These are phyloP conservation scores for Cosmorhoe ocellata DNA, from an alignment of 2,888 invertebrate species.

Conservation along the genomic window DNA sequence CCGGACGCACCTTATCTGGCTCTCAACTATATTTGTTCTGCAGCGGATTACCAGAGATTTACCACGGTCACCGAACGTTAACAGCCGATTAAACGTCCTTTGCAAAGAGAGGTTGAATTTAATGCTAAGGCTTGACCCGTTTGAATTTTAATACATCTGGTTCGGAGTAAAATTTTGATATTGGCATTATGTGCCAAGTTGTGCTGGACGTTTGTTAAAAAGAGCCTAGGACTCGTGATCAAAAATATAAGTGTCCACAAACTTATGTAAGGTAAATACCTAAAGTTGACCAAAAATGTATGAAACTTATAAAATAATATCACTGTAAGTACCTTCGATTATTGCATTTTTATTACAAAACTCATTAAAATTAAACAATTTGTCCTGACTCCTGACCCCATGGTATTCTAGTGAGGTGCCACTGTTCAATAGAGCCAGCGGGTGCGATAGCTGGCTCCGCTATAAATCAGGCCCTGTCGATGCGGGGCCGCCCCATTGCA, in stretches of 20 bases:
- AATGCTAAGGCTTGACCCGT: constrained; percentile 52
- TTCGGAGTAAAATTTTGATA: constrained; percentile 42
- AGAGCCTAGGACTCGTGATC: no score
- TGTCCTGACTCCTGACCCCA: constrained; percentile 23
- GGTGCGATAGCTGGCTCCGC: constrained; percentile 65
- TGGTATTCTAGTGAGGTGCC: constrained; percentile 32
- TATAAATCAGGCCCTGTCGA: constrained; percentile 81
- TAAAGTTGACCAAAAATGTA: no score
- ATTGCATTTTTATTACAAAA: constrained; percentile 19
- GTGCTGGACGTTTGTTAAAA: background rate
- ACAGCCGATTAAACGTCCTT: constrained; percentile 75
- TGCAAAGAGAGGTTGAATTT: constrained; percentile 74
- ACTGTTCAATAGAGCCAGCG: constrained; percentile 33
- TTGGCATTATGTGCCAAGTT: constrained; percentile 10
- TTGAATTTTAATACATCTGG: constrained; percentile 53
- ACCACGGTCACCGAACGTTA: constrained; percentile 74
- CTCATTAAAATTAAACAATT: constrained; percentile 34
- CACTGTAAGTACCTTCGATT: constrained; percentile 2
- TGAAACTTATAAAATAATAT: background rate
- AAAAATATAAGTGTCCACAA: no score
- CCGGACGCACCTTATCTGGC: constrained; percentile 79
- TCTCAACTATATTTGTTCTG: constrained; percentile 80
- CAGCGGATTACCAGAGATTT: constrained; percentile 77
- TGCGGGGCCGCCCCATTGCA: constrained; percentile 75
- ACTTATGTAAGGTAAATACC: no score